Conservation (phyloP, 2,797 vertebrate species). For the Sibirionetta formosa region DNA sequence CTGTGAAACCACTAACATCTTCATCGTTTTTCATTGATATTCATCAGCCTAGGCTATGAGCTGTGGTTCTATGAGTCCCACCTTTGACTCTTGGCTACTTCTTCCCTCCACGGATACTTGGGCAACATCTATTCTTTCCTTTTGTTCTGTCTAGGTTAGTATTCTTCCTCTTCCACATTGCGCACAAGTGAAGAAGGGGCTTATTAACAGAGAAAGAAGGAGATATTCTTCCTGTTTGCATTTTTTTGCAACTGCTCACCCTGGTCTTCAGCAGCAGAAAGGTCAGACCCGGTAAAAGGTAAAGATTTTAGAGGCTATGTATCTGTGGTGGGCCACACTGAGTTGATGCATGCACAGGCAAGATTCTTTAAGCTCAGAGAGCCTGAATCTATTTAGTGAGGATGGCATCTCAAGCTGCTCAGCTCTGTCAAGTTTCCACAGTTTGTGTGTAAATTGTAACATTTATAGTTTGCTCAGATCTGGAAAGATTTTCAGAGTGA, state of each 20-base stretch:
- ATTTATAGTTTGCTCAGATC: background rate
- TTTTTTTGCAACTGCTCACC: background rate
- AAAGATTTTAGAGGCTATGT: background rate
- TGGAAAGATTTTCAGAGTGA: background rate
- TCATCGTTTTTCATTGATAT: background rate
- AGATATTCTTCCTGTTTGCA: background rate
- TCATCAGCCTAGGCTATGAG: background rate
- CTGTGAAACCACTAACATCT: background rate
- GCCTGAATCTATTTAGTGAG: background rate
- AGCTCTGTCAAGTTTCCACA: background rate
- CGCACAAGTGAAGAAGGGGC: background rate
- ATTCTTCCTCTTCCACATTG: background rate
- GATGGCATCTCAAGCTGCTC: background rate
- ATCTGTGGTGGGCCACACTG: background rate
- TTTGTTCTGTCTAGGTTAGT: background rate
- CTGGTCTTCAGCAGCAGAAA: background rate
- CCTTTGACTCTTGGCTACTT: background rate
- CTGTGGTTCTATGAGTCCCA: background rate
- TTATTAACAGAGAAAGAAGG: background rate
- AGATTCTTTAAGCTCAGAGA: background rate
- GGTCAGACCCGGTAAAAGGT: background rate
- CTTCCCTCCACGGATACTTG: background rate
- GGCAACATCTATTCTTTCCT: background rate
- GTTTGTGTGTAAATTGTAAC: background rate
- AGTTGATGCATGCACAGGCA: background rate